Conservation (phyloP, 2,888 invertebrate genomes). For the Eilema griseolum region DNA sequence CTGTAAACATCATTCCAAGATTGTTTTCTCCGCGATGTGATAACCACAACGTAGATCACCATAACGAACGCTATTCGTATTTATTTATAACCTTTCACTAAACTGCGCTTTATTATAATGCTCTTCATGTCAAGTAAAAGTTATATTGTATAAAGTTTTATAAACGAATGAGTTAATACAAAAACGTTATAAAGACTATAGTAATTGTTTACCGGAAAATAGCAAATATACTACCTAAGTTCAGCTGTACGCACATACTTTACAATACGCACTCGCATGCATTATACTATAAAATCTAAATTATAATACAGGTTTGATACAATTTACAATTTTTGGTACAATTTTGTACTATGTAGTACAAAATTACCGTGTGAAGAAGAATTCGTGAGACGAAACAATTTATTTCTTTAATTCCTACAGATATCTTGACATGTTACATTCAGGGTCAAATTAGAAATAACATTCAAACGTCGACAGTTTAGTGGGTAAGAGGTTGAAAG, state of each 20-base stretch:
- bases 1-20: slow-evolving; percentile 21
- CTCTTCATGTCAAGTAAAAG: slow-evolving; percentile 44
- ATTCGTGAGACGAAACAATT: neutral
- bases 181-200: slow-evolving; percentile 26
- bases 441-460: neutral
- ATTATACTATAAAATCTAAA: neutral
- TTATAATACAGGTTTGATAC: too few species aligned
- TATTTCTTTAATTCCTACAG: neutral
- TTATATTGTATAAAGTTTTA: slow-evolving; percentile 31
- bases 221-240: neutral
- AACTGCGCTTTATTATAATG: slow-evolving; percentile 31
- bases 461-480: neutral
- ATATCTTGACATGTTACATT: neutral
- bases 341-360: too few species aligned
- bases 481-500: too few species aligned
- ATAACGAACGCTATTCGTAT: slow-evolving; percentile 23
- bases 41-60: slow-evolving; percentile 32
- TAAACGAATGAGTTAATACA: slow-evolving; percentile 28
- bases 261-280: neutral
- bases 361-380: slow-evolving; percentile 1
- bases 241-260: too few species aligned
- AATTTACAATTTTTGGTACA: too few species aligned
- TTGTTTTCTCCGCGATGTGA: slow-evolving; percentile 31
- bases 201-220: slow-evolving; percentile 19
- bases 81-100: slow-evolving; percentile 51